Conservation (phyloP, 2,113 vertebrate species). For the Naja naja region DNA sequence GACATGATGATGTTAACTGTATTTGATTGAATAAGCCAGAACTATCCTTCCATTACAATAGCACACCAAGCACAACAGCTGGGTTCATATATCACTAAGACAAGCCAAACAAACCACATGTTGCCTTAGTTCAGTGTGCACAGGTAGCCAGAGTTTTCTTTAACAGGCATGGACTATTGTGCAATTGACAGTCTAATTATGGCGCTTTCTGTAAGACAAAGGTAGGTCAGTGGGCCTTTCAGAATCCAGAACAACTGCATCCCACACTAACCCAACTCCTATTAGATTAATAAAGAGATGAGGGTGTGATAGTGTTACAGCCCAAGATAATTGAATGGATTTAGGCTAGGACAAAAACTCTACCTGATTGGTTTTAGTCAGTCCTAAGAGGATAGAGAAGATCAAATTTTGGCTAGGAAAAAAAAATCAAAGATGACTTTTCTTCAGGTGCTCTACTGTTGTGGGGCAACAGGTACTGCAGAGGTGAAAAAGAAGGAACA, state of each 20-base stretch:
- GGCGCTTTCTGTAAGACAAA: not conserved
- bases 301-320: not conserved
- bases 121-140: not conserved
- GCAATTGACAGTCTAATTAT: not conserved
- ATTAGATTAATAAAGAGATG: not conserved
- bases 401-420: not conserved
- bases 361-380: not conserved
- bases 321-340: not conserved
- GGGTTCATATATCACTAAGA: not conserved
- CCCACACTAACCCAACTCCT: not conserved
- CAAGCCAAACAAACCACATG: not conserved
- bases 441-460: not conserved
- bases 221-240: not conserved
- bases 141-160: not conserved
- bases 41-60: not conserved
- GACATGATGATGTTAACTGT: not conserved
- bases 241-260: not conserved
- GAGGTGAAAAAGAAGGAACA: not conserved
- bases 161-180: not conserved
- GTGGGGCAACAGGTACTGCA: not conserved
- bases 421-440: not conserved
- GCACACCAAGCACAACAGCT: not conserved
- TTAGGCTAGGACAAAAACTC: not conserved
- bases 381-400: not conserved
- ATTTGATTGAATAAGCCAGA: not conserved